Evolutionary conservation across 2,113 vertebrate species (phyloP).

Genomic region (Hiodon tergisus): DNA sequence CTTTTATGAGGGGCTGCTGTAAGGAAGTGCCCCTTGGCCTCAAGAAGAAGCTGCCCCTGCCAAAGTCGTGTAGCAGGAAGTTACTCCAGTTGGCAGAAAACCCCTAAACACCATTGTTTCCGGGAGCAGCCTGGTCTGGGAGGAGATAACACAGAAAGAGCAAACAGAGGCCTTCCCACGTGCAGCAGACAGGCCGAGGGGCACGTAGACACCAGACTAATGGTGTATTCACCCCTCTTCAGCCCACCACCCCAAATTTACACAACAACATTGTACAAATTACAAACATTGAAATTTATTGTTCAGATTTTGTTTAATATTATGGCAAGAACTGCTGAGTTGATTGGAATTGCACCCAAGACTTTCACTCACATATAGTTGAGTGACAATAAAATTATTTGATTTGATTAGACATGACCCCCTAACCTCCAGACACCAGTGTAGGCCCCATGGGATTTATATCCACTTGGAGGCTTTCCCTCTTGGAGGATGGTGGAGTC

Average conservation of each 20-base stretch:
- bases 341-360: too few species aligned
- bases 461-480: too few species aligned
- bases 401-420: too few species aligned
- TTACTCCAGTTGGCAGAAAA: conserved; percentile 60
- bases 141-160: conserved; percentile 59
- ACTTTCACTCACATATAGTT: too few species aligned
- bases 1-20: not conserved
- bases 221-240: not conserved
- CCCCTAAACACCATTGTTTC: conserved; percentile 73
- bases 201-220: conserved; percentile 56
- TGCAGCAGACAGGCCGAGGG: conserved; percentile 44
- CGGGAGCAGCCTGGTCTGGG: conserved; percentile 55
- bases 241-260: not conserved
- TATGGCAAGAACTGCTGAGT: too few species aligned
- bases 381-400: too few species aligned
- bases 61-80: conserved; percentile 63
- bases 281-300: not conserved
- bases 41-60: conserved; percentile 58
- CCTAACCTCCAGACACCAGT: too few species aligned
- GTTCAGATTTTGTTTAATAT: too few species aligned
- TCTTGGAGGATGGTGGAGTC: too few species aligned
- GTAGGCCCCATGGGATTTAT: too few species aligned
- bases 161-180: conserved; percentile 50
- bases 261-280: not conserved
- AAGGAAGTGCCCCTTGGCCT: conserved; percentile 27